These are phyloP conservation scores for Gonatopus flavifemur DNA, from an alignment of 1,140 invertebrate genomes.

Conservation along the genomic window DNA sequence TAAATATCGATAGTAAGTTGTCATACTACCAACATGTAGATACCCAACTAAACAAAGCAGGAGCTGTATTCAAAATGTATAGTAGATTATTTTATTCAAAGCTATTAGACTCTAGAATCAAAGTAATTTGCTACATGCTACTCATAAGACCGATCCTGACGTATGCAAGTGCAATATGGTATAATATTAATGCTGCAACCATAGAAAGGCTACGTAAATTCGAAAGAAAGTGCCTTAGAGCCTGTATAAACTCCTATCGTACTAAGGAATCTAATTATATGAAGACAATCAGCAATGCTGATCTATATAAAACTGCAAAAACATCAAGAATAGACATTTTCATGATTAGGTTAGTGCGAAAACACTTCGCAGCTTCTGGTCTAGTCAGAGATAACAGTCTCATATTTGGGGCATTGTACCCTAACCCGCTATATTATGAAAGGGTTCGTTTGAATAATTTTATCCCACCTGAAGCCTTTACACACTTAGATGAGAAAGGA, in stretches of 20 bases:
- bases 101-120: slow-evolving; percentile 13
- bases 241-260: slow-evolving; percentile 19
- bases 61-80: slow-evolving; percentile 14
- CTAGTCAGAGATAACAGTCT: slow-evolving; percentile 7
- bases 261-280: slow-evolving; percentile 11
- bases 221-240: slow-evolving; percentile 26
- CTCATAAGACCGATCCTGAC: slow-evolving; percentile 28
- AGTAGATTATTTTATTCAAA: slow-evolving; percentile 19
- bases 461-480: no score
- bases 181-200: slow-evolving; percentile 12
- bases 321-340: slow-evolving; percentile 28
- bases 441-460: no score
- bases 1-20: slow-evolving; percentile 21
- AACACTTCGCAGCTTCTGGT: slow-evolving; percentile 14
- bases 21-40: slow-evolving; percentile 19
- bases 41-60: slow-evolving; percentile 19
- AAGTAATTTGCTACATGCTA: slow-evolving; percentile 27
- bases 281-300: slow-evolving; percentile 14
- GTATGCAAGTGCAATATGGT: slow-evolving; percentile 29
- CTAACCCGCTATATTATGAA: no score
- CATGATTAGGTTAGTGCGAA: slow-evolving; percentile 20
- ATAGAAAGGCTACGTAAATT: slow-evolving; percentile 30
- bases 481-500: no score
- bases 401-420: not conserved
- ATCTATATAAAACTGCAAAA: slow-evolving; percentile 20